These are phyloP conservation scores for Thryonomys swinderianus DNA, from an alignment of 2,113 vertebrate genomes.

Conservation along the genomic window DNA sequence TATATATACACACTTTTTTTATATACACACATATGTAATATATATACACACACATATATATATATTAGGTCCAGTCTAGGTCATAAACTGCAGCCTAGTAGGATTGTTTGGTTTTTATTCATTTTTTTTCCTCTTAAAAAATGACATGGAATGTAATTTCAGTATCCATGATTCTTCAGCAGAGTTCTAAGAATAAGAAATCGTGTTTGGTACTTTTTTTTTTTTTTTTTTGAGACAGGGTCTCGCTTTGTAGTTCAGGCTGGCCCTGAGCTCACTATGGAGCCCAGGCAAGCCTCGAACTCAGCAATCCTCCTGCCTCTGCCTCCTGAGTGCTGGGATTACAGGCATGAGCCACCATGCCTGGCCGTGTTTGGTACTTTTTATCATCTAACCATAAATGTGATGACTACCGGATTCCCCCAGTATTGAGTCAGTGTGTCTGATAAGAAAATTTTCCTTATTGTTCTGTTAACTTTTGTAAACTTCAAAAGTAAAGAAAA, in stretches of 20 bases:
- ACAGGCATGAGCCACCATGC: no score
- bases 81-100: not conserved
- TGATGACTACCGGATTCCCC: not conserved
- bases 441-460: not conserved
- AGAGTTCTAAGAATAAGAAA: constrained; percentile 58
- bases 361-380: constrained; percentile 23
- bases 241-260: no score
- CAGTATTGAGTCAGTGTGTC: constrained; percentile 40
- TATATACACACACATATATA: no score
- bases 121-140: constrained; percentile 33
- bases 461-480: constrained; percentile 1
- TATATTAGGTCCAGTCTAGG: not conserved
- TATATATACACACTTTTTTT: no score
- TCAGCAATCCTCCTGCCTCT: no score
- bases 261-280: no score
- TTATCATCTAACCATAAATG: constrained; percentile 46
- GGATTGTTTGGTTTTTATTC: constrained; percentile 10
- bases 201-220: constrained; percentile 28
- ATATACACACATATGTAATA: no score
- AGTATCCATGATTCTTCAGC: not conserved
- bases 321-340: no score
- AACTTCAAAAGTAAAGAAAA: constrained; percentile 45
- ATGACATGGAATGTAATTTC: not conserved
- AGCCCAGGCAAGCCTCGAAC: no score
- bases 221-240: no score